Conservation (phyloP, 92 coral and sea anemone genomes). For the Porites lobata region DNA sequence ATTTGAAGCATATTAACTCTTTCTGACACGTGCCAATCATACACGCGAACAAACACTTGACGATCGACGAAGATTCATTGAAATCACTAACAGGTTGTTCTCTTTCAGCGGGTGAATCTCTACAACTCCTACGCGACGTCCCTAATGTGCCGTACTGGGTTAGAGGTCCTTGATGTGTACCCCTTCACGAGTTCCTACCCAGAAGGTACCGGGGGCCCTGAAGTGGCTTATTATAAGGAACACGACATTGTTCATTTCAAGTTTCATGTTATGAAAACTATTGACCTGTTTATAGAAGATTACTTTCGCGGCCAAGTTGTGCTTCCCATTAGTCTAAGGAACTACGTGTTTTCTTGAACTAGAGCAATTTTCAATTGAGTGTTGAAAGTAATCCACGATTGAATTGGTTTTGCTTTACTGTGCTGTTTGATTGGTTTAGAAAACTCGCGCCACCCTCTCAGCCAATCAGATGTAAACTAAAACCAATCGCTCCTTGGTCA, state of each 20-base stretch:
- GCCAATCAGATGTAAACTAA: too few relatives aligned
- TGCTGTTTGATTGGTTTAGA: too few relatives aligned
- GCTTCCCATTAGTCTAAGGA: conserved; percentile 60
- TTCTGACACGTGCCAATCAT: background rate
- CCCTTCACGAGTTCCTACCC: conserved; percentile 94
- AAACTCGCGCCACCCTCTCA: too few relatives aligned
- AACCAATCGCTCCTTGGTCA: too few relatives aligned
- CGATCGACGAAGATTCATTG: background rate
- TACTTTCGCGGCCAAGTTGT: conserved; percentile 75
- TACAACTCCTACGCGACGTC: conserved; percentile 87
- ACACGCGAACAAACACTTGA: background rate
- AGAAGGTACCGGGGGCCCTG: conserved; percentile 96
- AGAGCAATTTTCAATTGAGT: too few relatives aligned
- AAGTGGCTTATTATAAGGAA: conserved; percentile 89
- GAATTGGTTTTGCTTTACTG: too few relatives aligned
- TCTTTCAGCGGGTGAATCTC: conserved; percentile 83
- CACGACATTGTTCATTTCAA: conserved; percentile 96
- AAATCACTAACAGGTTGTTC: background rate
- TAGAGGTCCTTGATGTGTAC: conserved; percentile 91
- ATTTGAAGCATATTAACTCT: too few relatives aligned
- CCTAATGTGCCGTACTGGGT: conserved; percentile 88
- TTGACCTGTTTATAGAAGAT: conserved; percentile 71
- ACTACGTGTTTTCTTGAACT: conserved; percentile 76
- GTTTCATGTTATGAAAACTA: conserved; percentile 78
- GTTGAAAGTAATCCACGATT: too few relatives aligned